Conservation (phyloP, 2,113 vertebrate genomes). For the Dipodomys ordii region DNA sequence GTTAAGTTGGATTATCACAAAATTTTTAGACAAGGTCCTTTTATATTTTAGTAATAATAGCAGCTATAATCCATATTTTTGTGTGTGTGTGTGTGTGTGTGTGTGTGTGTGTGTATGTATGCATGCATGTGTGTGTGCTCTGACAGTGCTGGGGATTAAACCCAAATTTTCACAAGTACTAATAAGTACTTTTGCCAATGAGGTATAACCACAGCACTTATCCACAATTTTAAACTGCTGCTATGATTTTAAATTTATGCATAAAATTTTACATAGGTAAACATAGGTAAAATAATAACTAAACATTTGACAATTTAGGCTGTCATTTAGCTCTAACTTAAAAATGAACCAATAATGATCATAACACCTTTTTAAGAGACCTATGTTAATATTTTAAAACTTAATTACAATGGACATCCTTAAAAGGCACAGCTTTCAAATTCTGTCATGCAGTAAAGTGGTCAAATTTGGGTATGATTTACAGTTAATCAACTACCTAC, state of each 20-base stretch:
- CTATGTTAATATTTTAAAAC: conserved; percentile 59
- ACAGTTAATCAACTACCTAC: conserved; percentile 76
- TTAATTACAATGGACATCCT: conserved; percentile 73
- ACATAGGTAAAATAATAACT: conserved; percentile 53
- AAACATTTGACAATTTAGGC: conserved; percentile 54
- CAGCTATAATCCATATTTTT: conserved; percentile 46
- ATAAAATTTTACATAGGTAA: conserved; percentile 55
- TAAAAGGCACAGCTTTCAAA: conserved; percentile 88
- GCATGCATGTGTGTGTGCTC: not conserved
- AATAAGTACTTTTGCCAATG: not conserved
- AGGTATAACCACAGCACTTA: not conserved
- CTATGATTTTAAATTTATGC: conserved; percentile 53
- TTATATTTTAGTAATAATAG: conserved; percentile 46
- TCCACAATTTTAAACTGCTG: conserved; percentile 44
- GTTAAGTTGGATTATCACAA: conserved; percentile 49
- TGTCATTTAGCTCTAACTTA: conserved; percentile 58
- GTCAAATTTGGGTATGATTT: conserved; percentile 83
- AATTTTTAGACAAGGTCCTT: conserved; percentile 41
- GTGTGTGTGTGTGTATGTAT: too few species aligned
- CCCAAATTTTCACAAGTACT: not conserved
- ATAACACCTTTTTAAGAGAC: conserved; percentile 51
- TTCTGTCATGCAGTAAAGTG: conserved; percentile 87
- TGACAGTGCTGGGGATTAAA: not conserved
- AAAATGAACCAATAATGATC: conserved; percentile 61
- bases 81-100: not conserved